These are phyloP conservation scores for Dichetophora obliterata DNA, from an alignment of 2,888 invertebrate species.

Conservation along the genomic window DNA sequence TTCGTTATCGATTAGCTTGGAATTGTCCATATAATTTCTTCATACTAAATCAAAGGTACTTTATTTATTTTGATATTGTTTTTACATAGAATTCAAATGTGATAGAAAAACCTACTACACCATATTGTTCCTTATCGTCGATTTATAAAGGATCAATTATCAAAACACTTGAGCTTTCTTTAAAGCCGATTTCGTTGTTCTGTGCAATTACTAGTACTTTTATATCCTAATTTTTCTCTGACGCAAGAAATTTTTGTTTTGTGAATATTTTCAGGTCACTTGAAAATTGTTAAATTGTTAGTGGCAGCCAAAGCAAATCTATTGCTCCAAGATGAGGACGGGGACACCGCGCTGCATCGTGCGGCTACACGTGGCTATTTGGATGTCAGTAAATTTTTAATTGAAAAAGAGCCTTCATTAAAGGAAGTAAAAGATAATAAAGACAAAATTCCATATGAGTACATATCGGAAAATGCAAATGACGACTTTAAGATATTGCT, in stretches of 20 bases:
- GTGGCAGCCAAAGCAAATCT: constrained; percentile 76
- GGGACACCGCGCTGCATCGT: constrained; percentile 85
- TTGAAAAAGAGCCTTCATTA: constrained; percentile 58
- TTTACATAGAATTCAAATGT: too few relatives aligned
- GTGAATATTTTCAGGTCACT: constrained; percentile 72
- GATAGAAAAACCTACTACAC: too few relatives aligned
- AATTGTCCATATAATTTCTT: too few relatives aligned
- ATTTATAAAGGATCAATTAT: too few relatives aligned
- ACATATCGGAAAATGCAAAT: constrained; percentile 66
- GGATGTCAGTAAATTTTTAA: constrained; percentile 62
- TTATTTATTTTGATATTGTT: too few relatives aligned
- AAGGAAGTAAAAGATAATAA: constrained; percentile 69
- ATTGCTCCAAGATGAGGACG: constrained; percentile 80
- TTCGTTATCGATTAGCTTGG: too few relatives aligned
- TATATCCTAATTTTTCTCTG: background rate
- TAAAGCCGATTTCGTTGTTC: too few relatives aligned
- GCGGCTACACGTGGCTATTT: constrained; percentile 74
- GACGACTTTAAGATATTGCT: constrained; percentile 67
- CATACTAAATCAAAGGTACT: too few relatives aligned
- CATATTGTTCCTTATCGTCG: too few relatives aligned
- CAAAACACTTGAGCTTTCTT: too few relatives aligned
- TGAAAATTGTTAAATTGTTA: constrained; percentile 77
- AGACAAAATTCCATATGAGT: constrained; percentile 70
- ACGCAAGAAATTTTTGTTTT: too few relatives aligned
- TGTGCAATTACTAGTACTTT: too few relatives aligned